A percentile compares a stretch with the other conserved stretches of the same genome.
Conservation (phyloP, 2,113 vertebrate species). For the Mobula hypostoma region DNA sequence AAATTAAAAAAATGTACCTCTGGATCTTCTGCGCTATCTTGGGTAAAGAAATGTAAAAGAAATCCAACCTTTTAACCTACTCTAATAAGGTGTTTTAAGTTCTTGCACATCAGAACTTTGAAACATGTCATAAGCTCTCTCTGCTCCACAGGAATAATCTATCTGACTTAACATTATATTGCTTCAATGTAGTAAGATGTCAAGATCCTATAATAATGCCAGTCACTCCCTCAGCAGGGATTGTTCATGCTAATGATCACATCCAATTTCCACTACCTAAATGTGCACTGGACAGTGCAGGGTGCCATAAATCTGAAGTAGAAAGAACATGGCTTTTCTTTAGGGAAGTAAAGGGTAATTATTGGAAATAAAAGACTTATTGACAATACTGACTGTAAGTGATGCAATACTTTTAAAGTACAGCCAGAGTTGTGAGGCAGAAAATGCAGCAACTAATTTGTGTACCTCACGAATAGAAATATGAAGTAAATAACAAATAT, state of each 20-base stretch:
- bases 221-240: not conserved
- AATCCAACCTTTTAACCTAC: not conserved
- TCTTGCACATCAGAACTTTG: not conserved
- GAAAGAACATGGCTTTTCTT: not conserved
- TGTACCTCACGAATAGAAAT: too few relatives aligned
- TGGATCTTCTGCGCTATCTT: not conserved
- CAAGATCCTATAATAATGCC: not conserved
- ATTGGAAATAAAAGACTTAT: too few relatives aligned
- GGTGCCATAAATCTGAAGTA: not conserved
- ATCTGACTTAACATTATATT: not conserved
- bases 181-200: not conserved
- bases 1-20: not conserved
- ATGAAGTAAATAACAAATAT: too few relatives aligned
- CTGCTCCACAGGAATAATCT: not conserved
- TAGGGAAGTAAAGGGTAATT: not conserved
- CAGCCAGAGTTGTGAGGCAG: too few relatives aligned
- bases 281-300: not conserved
- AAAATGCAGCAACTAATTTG: too few relatives aligned
- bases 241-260: slow-evolving; percentile 9
- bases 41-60: not conserved
- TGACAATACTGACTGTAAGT: too few relatives aligned
- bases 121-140: not conserved
- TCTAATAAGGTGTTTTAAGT: not conserved
- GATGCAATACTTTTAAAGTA: too few relatives aligned
- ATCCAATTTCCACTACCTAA: not conserved